Conservation (phyloP, 2,888 invertebrate species). For the Tetanocera ferruginea region DNA sequence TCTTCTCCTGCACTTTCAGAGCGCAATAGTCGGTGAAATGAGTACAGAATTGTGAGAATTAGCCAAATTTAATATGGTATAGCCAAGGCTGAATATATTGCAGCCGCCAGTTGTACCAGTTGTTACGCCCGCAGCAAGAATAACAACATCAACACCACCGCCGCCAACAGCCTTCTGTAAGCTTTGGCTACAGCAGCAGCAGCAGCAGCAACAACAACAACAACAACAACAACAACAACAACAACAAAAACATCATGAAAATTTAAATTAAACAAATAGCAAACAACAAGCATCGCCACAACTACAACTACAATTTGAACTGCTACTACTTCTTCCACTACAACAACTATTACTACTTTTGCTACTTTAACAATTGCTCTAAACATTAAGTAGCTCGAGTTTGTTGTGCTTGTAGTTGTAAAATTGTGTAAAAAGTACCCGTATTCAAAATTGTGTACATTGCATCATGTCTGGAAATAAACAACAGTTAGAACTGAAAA, state of each 20-base stretch:
- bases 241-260: too few species aligned
- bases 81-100: conserved; percentile 50
- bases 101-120: conserved; percentile 5
- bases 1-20: conserved; percentile 56
- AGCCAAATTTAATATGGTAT: conserved; percentile 66
- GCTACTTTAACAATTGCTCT: neutral
- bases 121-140: conserved; percentile 41
- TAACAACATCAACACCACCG: conserved; percentile 53
- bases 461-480: neutral
- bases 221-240: conserved; percentile 37
- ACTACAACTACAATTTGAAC: conserved; percentile 49
- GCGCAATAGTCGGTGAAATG: conserved; percentile 75
- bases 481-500: neutral
- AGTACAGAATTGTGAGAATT: conserved; percentile 76
- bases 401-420: neutral
- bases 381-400: neutral
- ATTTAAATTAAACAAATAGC: neutral
- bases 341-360: conserved; percentile 9
- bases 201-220: conserved; percentile 53
- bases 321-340: conserved; percentile 45
- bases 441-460: neutral
- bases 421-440: neutral
- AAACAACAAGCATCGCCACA: conserved; percentile 44
- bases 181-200: conserved; percentile 63
- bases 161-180: conserved; percentile 64